Percentiles rank a stretch among this genome's conserved stretches.
These are phyloP conservation scores for Pycnonotus jocosus DNA, from an alignment of 2,113 vertebrate species.

Conservation along the genomic window DNA sequence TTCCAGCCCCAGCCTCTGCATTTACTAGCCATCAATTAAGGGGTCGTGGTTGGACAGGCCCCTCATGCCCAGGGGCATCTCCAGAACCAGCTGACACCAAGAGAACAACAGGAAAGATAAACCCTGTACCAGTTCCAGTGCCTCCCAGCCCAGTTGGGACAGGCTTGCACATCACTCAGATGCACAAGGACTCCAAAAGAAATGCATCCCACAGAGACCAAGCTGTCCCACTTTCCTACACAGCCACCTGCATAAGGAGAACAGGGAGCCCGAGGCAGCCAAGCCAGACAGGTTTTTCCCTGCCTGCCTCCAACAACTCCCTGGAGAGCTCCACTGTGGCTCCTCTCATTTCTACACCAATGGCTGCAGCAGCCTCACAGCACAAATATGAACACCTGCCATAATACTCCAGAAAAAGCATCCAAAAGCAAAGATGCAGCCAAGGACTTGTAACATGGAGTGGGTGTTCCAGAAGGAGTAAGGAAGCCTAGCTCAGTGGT, in stretches of 20 bases:
- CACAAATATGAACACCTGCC: not conserved
- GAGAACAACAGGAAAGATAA: not conserved
- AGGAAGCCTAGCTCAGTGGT: not conserved
- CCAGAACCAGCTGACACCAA: not conserved
- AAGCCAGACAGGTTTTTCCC: not conserved
- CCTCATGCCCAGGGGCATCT: not conserved
- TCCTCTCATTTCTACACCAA: not conserved
- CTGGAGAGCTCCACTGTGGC: not conserved
- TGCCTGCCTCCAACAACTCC: not conserved
- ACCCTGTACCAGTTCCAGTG: not conserved
- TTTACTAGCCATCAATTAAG: accelerated
- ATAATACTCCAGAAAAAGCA: not conserved
- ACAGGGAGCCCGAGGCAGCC: not conserved
- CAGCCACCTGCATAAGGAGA: not conserved
- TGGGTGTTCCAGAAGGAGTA: not conserved
- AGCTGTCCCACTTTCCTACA: not conserved
- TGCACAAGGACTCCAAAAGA: not conserved
- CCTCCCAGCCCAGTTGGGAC: not conserved
- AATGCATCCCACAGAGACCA: accelerated
- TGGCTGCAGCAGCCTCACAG: not conserved
- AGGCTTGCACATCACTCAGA: not conserved
- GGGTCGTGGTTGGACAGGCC: not conserved
- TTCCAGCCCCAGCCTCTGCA: not conserved
- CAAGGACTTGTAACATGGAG: accelerated
- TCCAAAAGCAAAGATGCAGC: not conserved